These are phyloP conservation scores for Hypanus sabinus DNA, from an alignment of 2,113 vertebrate species.

Conservation along the genomic window DNA sequence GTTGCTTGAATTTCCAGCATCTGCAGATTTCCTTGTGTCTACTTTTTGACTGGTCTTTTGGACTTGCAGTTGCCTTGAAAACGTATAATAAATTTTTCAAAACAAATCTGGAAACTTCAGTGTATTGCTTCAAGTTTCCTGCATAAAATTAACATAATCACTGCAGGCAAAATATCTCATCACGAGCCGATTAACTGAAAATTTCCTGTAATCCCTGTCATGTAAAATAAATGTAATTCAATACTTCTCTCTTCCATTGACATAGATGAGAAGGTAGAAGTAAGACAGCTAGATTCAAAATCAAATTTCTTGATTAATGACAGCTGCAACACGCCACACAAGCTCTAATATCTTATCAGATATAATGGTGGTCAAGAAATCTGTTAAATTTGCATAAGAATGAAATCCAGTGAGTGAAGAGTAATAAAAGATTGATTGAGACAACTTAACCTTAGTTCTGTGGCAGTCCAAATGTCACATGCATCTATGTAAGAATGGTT, in stretches of 20 bases:
- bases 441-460: not conserved
- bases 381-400: not conserved
- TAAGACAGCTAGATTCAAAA: not conserved
- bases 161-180: not conserved
- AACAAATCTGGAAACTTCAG: not conserved
- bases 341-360: not conserved
- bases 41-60: not conserved
- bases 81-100: not conserved
- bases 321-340: not conserved
- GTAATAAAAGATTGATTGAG: not conserved
- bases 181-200: no score
- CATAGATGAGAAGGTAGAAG: not conserved
- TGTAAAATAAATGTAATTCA: not conserved
- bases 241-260: not conserved
- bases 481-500: conserved; percentile 2
- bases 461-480: conserved; percentile 16
- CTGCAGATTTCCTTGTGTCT: no score
- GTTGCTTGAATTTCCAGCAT: no score
- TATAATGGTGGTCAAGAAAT: not conserved
- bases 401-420: not conserved
- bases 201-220: not conserved
- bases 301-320: not conserved
- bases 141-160: not conserved
- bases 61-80: not conserved
- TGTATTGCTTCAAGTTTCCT: not conserved